phyloP scores from a whole-genome alignment of 2,113 vertebrate species.

The Aphelocoma coerulescens region DNA sequence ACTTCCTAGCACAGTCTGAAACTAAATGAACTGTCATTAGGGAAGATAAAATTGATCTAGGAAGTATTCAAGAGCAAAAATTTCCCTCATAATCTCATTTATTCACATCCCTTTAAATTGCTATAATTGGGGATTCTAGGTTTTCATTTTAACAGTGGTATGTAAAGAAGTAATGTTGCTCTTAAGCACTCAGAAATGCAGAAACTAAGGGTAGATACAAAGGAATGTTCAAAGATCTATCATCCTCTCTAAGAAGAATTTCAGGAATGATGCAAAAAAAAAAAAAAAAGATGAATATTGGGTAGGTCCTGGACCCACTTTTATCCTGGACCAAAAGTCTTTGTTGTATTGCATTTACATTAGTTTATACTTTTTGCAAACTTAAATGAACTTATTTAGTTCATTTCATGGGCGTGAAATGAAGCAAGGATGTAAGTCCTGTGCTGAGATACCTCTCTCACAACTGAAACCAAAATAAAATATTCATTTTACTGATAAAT shows the following conservation, averaged over 20 bases:
- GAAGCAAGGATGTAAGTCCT: neutral
- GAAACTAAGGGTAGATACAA: neutral
- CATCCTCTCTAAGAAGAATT: neutral
- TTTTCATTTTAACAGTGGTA: neutral
- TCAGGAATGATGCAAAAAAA: neutral
- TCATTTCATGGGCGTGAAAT: neutral
- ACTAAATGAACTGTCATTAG: slow-evolving; percentile 1
- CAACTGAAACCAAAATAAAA: neutral
- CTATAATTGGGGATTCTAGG: neutral
- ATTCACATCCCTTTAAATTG: neutral
- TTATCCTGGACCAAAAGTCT: neutral
- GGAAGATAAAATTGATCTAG: neutral
- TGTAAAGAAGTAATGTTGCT: neutral
- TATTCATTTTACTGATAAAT: neutral
- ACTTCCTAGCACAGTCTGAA: neutral
- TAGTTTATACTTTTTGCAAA: neutral
- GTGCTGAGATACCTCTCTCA: neutral
- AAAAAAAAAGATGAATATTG: neutral
- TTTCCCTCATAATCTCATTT: neutral
- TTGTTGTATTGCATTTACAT: neutral
- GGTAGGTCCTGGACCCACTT: neutral
- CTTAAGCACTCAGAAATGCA: neutral
- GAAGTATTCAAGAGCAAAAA: neutral
- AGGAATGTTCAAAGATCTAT: neutral
- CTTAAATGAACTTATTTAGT: neutral